Evolutionary conservation across 2,113 vertebrate genomes (phyloP).

Genomic region (Alethe diademata): DNA sequence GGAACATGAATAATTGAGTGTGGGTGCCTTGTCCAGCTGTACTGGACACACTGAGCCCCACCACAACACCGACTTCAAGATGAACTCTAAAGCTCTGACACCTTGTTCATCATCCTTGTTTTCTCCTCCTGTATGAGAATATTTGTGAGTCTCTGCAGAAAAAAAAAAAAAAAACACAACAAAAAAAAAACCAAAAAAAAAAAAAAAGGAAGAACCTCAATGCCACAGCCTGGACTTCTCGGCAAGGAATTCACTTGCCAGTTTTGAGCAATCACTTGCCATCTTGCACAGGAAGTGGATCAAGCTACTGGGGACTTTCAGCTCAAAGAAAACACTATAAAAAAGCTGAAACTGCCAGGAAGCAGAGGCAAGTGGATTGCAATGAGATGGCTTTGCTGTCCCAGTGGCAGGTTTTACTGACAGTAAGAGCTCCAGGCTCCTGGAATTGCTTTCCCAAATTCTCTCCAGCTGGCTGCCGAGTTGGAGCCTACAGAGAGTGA

Average conservation of each 20-base stretch:
- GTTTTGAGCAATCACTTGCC: background rate
- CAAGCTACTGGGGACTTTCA: background rate
- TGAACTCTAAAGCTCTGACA: background rate
- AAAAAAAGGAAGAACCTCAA: background rate
- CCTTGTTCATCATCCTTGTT: background rate
- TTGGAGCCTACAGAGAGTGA: background rate
- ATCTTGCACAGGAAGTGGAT: background rate
- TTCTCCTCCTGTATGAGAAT: background rate
- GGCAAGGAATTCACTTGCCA: background rate
- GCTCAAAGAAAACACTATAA: background rate
- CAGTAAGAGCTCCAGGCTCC: background rate
- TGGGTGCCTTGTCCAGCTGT: background rate
- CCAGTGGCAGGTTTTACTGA: background rate
- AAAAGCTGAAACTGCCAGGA: background rate
- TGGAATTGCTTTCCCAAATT: slow-evolving; percentile 41
- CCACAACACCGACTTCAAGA: background rate
- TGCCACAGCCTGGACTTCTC: background rate
- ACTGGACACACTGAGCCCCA: background rate
- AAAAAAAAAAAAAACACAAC: background rate
- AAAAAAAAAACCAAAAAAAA: background rate
- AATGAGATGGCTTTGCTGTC: background rate
- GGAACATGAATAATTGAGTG: background rate
- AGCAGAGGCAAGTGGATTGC: background rate
- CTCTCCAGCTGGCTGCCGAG: background rate
- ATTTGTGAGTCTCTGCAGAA: background rate